These are phyloP conservation scores for Ferrisia virgata DNA, from an alignment of 2,888 invertebrate species.

Conservation along the genomic window DNA sequence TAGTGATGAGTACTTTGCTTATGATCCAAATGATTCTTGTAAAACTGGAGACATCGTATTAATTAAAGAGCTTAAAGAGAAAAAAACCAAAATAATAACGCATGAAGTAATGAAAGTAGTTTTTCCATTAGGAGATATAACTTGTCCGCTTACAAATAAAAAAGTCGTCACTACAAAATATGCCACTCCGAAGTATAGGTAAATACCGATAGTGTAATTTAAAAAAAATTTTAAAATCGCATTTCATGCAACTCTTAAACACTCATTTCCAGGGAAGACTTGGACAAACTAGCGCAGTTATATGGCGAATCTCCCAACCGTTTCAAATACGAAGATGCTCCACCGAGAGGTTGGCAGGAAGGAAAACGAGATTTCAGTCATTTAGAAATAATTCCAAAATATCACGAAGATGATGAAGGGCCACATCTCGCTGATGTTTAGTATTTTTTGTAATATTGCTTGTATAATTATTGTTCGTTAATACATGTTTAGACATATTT, in stretches of 20 bases:
- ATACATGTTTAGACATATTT: neutral
- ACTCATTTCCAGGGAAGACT: constrained; percentile 61
- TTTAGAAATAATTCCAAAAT: neutral
- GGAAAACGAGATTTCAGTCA: constrained; percentile 70
- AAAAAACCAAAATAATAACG: constrained; percentile 71
- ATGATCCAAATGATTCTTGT: constrained; percentile 73
- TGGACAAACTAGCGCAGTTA: constrained; percentile 64
- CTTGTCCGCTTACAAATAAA: constrained; percentile 81
- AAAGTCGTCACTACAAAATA: constrained; percentile 61
- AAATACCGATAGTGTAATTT: constrained; percentile 40
- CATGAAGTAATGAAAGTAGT: constrained; percentile 77
- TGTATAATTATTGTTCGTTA: neutral
- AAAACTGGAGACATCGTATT: constrained; percentile 81
- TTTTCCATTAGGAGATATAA: constrained; percentile 77
- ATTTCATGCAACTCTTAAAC: neutral
- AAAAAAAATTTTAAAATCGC: neutral
- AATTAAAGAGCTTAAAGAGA: constrained; percentile 69
- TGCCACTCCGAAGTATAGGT: constrained; percentile 62
- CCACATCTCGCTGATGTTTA: neutral
- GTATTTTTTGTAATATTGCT: neutral
- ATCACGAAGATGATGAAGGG: constrained; percentile 6
- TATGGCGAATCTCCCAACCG: constrained; percentile 65
- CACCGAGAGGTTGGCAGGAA: constrained; percentile 76
- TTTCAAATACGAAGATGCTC: constrained; percentile 75
- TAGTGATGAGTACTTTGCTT: constrained; percentile 69